Conservation (phyloP, 2,113 vertebrate species). For the Dicentrarchus labrax region DNA sequence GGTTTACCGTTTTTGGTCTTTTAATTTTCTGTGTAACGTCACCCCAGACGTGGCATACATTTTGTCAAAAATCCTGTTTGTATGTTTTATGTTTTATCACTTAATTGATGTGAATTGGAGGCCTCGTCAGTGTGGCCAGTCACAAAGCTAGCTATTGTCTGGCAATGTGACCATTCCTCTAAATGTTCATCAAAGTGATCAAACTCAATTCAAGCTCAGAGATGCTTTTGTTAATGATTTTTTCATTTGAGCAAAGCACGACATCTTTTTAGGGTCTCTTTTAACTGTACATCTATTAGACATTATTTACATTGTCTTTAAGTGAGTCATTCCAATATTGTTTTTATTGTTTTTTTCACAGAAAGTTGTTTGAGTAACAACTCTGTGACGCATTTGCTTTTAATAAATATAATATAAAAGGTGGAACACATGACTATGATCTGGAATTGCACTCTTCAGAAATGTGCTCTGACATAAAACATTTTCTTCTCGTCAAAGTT, state of each 20-base stretch:
- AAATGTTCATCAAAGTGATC: slow-evolving; percentile 36
- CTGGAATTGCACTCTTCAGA: slow-evolving; percentile 43
- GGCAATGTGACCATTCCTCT: slow-evolving; percentile 47
- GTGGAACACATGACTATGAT: slow-evolving; percentile 59
- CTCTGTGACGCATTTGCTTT: slow-evolving; percentile 54
- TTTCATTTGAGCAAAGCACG: slow-evolving; percentile 24
- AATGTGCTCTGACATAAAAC: slow-evolving; percentile 42
- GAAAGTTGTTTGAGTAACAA: slow-evolving; percentile 40
- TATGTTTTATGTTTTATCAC: slow-evolving; percentile 35
- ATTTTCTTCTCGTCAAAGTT: slow-evolving; percentile 45
- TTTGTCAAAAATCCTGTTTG: slow-evolving; percentile 1
- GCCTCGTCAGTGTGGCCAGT: slow-evolving; percentile 5
- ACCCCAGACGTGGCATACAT: background rate
- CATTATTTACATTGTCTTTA: slow-evolving; percentile 13
- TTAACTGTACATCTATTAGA: slow-evolving; percentile 22
- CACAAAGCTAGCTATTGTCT: slow-evolving; percentile 23
- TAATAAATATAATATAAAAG: slow-evolving; percentile 38
- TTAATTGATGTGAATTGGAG: slow-evolving; percentile 42
- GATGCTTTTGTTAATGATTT: slow-evolving; percentile 30
- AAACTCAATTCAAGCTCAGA: slow-evolving; percentile 13
- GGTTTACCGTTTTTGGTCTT: slow-evolving; percentile 12
- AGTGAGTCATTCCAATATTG: slow-evolving; percentile 60
- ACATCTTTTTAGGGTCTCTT: slow-evolving; percentile 8
- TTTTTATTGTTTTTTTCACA: background rate
- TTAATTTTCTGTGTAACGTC: slow-evolving; percentile 12